phyloP scores from a whole-genome alignment of 2,888 invertebrate genomes.

The Coenonympha glycerion region DNA sequence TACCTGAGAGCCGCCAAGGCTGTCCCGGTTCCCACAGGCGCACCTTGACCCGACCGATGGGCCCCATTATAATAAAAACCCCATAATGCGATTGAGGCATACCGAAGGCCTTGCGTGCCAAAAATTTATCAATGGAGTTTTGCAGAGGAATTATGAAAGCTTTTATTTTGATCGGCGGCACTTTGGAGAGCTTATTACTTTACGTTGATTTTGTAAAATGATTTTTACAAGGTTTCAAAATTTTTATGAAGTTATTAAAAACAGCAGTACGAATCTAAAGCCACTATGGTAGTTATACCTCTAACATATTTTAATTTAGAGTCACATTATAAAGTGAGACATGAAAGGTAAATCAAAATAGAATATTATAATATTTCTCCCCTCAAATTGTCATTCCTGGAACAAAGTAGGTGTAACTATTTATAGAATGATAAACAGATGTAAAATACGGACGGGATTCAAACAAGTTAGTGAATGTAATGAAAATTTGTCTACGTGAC shows the following conservation, averaged over 20 bases:
- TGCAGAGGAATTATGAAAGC: background rate
- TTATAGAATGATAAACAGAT: background rate
- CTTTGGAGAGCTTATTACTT: background rate
- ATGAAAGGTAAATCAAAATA: no score
- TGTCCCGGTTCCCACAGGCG: constrained; percentile 27
- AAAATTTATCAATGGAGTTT: constrained; percentile 41
- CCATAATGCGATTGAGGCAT: constrained; percentile 35
- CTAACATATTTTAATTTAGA: no score
- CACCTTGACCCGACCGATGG: constrained; percentile 44
- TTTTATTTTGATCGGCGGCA: constrained; percentile 7
- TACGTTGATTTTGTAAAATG: no score
- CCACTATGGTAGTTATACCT: no score
- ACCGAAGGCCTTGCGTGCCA: constrained; percentile 37
- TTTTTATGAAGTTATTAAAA: no score
- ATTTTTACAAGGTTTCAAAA: no score
- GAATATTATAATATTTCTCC: background rate
- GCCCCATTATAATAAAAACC: constrained; percentile 35
- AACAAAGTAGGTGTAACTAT: background rate
- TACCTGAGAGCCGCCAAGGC: constrained; percentile 13
- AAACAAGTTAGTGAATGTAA: constrained; percentile 8
- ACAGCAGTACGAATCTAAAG: no score
- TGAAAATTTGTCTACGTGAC: constrained; percentile 25
- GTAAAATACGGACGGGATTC: background rate
- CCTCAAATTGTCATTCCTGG: background rate
- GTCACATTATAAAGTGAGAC: no score